Evolutionary conservation across 1,140 invertebrate species (phyloP).

Genomic region (Lethrus apterus): DNA sequence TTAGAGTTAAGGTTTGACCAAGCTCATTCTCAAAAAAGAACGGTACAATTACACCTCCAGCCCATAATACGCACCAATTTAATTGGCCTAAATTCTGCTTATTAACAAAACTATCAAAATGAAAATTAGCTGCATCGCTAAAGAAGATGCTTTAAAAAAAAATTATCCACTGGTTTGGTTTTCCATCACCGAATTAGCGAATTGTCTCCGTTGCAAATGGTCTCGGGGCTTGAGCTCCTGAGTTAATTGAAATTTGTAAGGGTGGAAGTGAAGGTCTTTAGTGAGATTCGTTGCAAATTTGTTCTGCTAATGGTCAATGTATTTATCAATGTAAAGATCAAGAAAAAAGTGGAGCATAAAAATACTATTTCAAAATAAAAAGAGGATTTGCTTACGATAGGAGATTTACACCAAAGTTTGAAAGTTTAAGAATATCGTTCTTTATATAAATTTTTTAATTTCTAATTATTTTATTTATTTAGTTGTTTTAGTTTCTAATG

Average conservation of each 20-base stretch:
- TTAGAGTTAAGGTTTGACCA: background rate
- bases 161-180: background rate
- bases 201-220: no score
- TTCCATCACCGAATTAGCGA: no score
- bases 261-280: background rate
- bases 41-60: background rate
- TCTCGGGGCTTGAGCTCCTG: background rate
- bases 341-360: no score
- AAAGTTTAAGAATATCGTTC: no score
- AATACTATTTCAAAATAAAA: no score
- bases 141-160: background rate
- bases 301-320: background rate
- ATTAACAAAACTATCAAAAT: background rate
- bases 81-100: background rate
- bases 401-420: no score
- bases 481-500: no score
- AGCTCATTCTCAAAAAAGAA: slow-evolving; percentile 1
- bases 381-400: no score
- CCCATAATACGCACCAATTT: background rate
- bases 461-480: no score
- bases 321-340: no score
- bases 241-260: no score
- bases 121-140: background rate
- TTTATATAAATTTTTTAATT: no score
- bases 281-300: background rate